Evolutionary conservation across 2,113 vertebrate genomes (phyloP).

Genomic region (Dipodomys ordii): DNA sequence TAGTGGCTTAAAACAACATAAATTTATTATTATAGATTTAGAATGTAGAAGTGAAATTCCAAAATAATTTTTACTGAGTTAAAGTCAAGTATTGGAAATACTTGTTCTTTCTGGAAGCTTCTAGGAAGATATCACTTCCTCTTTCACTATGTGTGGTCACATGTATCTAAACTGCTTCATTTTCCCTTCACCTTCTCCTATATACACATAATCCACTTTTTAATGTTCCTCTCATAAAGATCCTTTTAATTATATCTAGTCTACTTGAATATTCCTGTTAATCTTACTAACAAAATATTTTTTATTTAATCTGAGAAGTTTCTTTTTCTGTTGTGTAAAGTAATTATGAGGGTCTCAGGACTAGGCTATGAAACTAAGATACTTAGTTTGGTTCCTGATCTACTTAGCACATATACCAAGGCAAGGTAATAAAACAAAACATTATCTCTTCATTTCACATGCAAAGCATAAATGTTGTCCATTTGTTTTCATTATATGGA

Average conservation of each 20-base stretch:
- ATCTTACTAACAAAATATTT: too few species aligned
- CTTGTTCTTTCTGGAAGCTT: not conserved
- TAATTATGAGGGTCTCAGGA: too few species aligned
- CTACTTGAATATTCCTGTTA: too few species aligned
- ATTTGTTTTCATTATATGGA: not conserved
- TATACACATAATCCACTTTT: not conserved
- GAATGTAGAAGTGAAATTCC: not conserved
- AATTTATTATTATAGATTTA: not conserved
- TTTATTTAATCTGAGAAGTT: too few species aligned
- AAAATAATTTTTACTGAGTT: not conserved
- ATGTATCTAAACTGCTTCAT: not conserved
- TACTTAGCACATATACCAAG: too few species aligned
- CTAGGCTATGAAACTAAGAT: too few species aligned
- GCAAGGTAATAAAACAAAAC: too few species aligned
- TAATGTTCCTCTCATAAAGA: too few species aligned
- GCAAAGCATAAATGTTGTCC: not conserved
- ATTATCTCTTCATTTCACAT: not conserved
- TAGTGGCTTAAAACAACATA: not conserved
- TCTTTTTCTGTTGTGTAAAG: too few species aligned
- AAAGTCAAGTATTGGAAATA: not conserved
- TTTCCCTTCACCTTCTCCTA: not conserved
- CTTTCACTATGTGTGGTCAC: not conserved
- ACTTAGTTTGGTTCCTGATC: too few species aligned
- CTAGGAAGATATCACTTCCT: too few species aligned
- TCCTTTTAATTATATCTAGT: too few species aligned